Conservation (phyloP, 2,797 vertebrate species). For the Micrastur ruficollis region DNA sequence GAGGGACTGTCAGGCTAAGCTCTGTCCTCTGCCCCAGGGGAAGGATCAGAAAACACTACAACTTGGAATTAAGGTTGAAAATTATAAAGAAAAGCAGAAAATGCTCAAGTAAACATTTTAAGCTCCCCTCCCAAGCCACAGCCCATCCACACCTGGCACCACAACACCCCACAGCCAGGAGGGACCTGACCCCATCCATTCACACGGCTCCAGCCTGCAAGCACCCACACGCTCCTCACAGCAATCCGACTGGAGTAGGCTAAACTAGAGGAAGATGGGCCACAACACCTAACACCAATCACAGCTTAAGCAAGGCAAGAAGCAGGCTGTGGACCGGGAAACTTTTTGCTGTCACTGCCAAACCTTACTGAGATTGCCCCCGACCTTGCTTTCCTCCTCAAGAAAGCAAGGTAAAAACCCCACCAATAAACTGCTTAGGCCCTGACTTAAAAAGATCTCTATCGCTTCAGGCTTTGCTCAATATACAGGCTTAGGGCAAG, state of each 20-base stretch:
- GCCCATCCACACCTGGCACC: background rate
- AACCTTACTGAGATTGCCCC: background rate
- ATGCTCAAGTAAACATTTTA: background rate
- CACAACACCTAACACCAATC: background rate
- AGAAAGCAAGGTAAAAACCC: background rate
- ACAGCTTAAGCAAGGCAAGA: background rate
- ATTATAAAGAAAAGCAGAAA: background rate
- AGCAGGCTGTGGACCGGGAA: background rate
- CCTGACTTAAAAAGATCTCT: background rate
- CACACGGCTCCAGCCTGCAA: background rate
- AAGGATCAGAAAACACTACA: background rate
- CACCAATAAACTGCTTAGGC: background rate
- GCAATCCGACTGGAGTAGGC: accelerated
- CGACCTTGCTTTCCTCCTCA: background rate
- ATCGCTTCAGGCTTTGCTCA: background rate
- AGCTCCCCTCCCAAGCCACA: background rate
- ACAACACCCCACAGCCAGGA: accelerated
- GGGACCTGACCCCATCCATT: background rate
- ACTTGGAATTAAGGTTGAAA: background rate
- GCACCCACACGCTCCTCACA: accelerated
- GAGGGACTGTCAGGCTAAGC: background rate
- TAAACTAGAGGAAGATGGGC: background rate
- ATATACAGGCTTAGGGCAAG: background rate
- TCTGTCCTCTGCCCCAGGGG: background rate
- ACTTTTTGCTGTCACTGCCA: background rate